Conservation (phyloP, 2,888 invertebrate genomes). For the Ophioninae sp. region DNA sequence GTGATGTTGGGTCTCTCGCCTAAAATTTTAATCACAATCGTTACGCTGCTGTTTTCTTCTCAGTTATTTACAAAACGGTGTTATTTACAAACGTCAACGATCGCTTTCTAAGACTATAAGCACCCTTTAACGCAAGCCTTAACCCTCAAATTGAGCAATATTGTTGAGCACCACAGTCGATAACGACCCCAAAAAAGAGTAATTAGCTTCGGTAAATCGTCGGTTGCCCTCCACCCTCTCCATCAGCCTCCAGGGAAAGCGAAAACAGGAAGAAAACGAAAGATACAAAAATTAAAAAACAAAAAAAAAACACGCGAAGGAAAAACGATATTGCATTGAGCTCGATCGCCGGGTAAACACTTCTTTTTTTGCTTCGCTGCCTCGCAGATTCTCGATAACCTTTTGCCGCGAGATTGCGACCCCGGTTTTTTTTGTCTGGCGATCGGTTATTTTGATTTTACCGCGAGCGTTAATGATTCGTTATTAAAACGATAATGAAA, state of each 20-base stretch:
- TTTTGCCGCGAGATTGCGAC: slow-evolving; percentile 27
- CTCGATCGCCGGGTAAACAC: slow-evolving; percentile 27
- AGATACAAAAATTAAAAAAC: no score
- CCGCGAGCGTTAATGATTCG: slow-evolving; percentile 13
- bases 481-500: background rate
- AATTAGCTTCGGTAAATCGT: background rate
- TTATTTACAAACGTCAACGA: background rate
- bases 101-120: slow-evolving; percentile 27
- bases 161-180: slow-evolving; percentile 63
- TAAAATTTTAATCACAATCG: background rate
- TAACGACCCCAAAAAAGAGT: slow-evolving; percentile 20
- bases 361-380: slow-evolving; percentile 12
- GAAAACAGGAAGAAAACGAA: background rate
- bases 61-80: slow-evolving; percentile 24
- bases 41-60: background rate
- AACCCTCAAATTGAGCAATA: slow-evolving; percentile 65
- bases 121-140: slow-evolving; percentile 47
- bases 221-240: background rate
- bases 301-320: background rate
- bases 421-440: slow-evolving; percentile 14
- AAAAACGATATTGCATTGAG: slow-evolving; percentile 43
- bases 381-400: slow-evolving; percentile 33
- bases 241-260: background rate
- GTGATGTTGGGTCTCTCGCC: background rate
- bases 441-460: slow-evolving; percentile 10